Evolutionary conservation across 2,113 vertebrate species (phyloP).

Genomic region (Ariopsis seemanni): DNA sequence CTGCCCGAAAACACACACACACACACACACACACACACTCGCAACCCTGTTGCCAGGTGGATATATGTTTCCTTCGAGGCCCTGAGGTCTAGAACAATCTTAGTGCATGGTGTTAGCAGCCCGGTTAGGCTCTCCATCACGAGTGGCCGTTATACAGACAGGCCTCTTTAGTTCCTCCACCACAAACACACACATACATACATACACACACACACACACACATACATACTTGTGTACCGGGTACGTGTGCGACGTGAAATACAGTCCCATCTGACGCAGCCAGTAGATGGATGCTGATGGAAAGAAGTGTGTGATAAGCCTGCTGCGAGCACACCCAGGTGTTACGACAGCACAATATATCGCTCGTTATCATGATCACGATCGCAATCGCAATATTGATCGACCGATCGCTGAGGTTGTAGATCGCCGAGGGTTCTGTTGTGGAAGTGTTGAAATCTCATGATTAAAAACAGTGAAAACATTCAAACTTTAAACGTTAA

Average conservation of each 20-base stretch:
- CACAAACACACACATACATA: slow-evolving; percentile 25
- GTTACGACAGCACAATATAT: not conserved
- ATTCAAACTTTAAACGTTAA: not conserved
- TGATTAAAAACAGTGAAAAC: too few relatives aligned
- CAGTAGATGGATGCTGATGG: slow-evolving; percentile 45
- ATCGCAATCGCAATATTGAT: not conserved
- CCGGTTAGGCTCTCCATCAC: slow-evolving; percentile 88
- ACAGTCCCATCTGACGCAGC: slow-evolving; percentile 46
- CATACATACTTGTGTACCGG: slow-evolving; percentile 23
- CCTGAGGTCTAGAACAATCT: slow-evolving; percentile 85
- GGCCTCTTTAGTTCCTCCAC: slow-evolving; percentile 66
- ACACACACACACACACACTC: slow-evolving; percentile 62
- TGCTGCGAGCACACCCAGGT: not conserved
- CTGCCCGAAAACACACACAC: slow-evolving; percentile 73
- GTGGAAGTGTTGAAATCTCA: not conserved
- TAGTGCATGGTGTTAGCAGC: slow-evolving; percentile 73
- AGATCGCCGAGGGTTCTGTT: not conserved
- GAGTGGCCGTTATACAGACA: slow-evolving; percentile 87
- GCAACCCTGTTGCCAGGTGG: slow-evolving; percentile 72
- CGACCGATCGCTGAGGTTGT: not conserved
- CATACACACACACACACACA: slow-evolving; percentile 32
- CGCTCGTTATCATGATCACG: not conserved
- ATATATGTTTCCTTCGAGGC: slow-evolving; percentile 91
- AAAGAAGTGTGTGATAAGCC: slow-evolving; percentile 26
- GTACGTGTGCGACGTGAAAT: slow-evolving; percentile 47